Conservation (phyloP, 1,140 invertebrate species). For the Trachymyrmex cornetzi region DNA sequence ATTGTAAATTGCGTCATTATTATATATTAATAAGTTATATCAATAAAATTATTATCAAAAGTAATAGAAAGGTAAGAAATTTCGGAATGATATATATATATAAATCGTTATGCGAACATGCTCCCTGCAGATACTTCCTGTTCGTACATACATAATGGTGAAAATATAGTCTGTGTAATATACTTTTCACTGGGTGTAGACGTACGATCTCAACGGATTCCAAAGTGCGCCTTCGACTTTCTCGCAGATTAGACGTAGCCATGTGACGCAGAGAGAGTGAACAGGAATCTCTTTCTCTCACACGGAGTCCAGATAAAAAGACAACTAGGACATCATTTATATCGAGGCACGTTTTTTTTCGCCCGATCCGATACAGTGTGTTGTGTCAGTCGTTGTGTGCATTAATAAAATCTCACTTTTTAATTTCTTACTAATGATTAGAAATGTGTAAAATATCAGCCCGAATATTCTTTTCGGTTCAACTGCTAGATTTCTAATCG, state of each 20-base stretch:
- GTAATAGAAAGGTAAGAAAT: background rate
- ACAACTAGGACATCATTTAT: constrained; percentile 33
- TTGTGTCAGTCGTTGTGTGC: too few species aligned
- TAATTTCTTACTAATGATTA: background rate
- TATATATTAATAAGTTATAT: background rate
- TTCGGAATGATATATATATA: background rate
- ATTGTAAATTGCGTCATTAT: background rate
- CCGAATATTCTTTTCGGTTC: background rate
- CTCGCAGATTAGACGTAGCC: constrained; percentile 76
- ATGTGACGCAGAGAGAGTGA: constrained; percentile 80
- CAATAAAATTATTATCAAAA: background rate
- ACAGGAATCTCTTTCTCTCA: constrained; percentile 64
- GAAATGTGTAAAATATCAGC: constrained; percentile 6
- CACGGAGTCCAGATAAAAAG: constrained; percentile 23
- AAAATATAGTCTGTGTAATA: constrained; percentile 25
- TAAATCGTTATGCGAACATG: background rate
- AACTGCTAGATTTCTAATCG: constrained; percentile 36
- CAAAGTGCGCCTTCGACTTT: constrained; percentile 77
- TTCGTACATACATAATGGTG: constrained; percentile 16
- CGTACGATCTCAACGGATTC: constrained; percentile 53
- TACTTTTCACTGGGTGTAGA: constrained; percentile 54
- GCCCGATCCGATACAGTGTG: background rate
- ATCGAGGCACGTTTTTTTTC: background rate
- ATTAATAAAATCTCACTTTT: background rate
- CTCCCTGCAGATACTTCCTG: constrained; percentile 11